phyloP scores from a whole-genome alignment of 2,113 vertebrate genomes.

The Tricholaema leucomelas region DNA sequence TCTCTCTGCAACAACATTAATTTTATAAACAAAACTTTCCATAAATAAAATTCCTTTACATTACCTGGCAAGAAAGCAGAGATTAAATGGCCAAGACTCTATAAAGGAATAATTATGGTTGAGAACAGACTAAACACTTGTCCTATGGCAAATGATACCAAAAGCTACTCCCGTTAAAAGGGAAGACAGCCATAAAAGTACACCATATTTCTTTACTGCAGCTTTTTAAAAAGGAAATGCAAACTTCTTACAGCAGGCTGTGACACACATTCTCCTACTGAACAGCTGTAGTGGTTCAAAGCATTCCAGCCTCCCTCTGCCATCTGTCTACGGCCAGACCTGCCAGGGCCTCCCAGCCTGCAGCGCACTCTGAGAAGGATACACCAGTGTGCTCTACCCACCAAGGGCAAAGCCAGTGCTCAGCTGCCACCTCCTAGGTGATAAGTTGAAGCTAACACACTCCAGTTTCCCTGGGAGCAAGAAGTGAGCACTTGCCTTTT shows the following conservation, averaged over 20 bases:
- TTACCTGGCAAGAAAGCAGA: background rate
- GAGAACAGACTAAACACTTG: background rate
- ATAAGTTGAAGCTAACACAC: background rate
- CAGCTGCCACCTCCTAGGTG: background rate
- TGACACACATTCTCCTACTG: background rate
- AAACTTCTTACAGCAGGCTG: background rate
- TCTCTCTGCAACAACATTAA: background rate
- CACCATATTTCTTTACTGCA: background rate
- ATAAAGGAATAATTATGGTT: background rate
- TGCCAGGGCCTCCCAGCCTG: background rate
- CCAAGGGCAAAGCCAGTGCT: background rate
- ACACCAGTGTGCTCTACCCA: fast-evolving
- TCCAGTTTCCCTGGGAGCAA: background rate
- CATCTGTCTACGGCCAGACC: background rate
- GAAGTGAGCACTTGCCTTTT: background rate
- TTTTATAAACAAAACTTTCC: constrained; percentile 6
- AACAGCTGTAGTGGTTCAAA: background rate
- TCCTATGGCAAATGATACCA: background rate
- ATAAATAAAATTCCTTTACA: background rate
- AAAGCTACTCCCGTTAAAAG: background rate
- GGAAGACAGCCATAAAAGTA: background rate
- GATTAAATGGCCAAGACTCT: background rate
- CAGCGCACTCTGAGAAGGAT: fast-evolving
- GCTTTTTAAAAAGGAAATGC: background rate
- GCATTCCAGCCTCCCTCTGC: background rate